phyloP scores from a whole-genome alignment of 1,140 invertebrate species.

The Drosophila ananassae region DNA sequence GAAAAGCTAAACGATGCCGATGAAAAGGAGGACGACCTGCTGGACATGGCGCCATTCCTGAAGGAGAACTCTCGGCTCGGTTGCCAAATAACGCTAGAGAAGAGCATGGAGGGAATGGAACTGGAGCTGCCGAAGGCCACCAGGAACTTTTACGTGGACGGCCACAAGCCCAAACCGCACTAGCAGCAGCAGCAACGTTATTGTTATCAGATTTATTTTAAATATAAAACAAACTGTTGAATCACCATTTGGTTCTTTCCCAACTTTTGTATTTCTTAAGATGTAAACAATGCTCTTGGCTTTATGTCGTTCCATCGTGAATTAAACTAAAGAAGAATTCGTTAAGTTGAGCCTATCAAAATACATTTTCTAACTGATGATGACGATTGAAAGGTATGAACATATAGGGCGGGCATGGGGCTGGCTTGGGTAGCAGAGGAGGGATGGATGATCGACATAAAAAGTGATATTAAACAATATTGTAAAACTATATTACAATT shows the following conservation, averaged over 20 bases:
- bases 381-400: slow-evolving; percentile 35
- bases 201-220: slow-evolving; percentile 31
- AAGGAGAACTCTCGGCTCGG: slow-evolving; percentile 97
- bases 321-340: slow-evolving; percentile 78
- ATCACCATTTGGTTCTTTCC: slow-evolving; percentile 45
- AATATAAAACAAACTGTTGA: slow-evolving; percentile 40
- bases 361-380: slow-evolving; percentile 73
- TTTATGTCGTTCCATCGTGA: slow-evolving; percentile 53
- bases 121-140: slow-evolving; percentile 95
- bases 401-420: background rate
- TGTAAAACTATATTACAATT: slow-evolving; percentile 76
- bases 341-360: slow-evolving; percentile 76
- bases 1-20: slow-evolving; percentile 91
- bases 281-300: slow-evolving; percentile 66
- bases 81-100: slow-evolving; percentile 97
- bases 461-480: slow-evolving; percentile 58
- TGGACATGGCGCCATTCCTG: slow-evolving; percentile 98
- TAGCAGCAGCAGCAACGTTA: slow-evolving; percentile 78
- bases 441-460: slow-evolving; percentile 37
- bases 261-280: slow-evolving; percentile 70
- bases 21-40: slow-evolving; percentile 98
- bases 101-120: slow-evolving; percentile 96
- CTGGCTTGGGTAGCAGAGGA: background rate
- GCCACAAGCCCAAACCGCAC: slow-evolving; percentile 96
- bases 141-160: slow-evolving; percentile 99